Conservation (phyloP, 2,888 invertebrate genomes). For the Nudaria mundana region DNA sequence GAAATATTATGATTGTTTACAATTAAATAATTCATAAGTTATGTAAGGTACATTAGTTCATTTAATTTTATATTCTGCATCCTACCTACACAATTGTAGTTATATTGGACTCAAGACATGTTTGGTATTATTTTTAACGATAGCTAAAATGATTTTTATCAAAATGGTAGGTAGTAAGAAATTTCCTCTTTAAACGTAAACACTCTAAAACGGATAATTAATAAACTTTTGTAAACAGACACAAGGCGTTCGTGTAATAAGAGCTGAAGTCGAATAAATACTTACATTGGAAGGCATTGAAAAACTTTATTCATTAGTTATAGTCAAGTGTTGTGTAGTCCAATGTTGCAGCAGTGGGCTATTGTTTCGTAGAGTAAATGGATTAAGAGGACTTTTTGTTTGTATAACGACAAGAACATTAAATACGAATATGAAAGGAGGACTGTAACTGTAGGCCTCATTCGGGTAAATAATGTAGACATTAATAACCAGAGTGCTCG, state of each 20-base stretch:
- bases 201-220: no score
- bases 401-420: slow-evolving; percentile 3
- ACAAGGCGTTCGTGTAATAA: slow-evolving; percentile 7
- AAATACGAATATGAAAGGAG: slow-evolving; percentile 7
- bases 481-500: no score
- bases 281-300: slow-evolving; percentile 34
- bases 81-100: no score
- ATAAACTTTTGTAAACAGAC: slow-evolving; percentile 8
- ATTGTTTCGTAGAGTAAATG: slow-evolving; percentile 27
- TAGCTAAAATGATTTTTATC: no score
- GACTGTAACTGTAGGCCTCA: background rate
- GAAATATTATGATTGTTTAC: no score
- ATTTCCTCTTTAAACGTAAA: no score
- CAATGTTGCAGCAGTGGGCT: slow-evolving; percentile 31
- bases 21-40: no score
- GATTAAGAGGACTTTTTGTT: slow-evolving; percentile 16
- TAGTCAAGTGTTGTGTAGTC: slow-evolving; percentile 38
- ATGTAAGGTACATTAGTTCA: no score
- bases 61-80: no score
- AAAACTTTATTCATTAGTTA: slow-evolving; percentile 66
- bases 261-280: slow-evolving; percentile 50
- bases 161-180: no score
- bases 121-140: no score
- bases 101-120: no score
- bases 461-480: background rate